Evolutionary conservation across 1,140 invertebrate genomes (phyloP).

Genomic region (Ceratosolen solmsi): DNA sequence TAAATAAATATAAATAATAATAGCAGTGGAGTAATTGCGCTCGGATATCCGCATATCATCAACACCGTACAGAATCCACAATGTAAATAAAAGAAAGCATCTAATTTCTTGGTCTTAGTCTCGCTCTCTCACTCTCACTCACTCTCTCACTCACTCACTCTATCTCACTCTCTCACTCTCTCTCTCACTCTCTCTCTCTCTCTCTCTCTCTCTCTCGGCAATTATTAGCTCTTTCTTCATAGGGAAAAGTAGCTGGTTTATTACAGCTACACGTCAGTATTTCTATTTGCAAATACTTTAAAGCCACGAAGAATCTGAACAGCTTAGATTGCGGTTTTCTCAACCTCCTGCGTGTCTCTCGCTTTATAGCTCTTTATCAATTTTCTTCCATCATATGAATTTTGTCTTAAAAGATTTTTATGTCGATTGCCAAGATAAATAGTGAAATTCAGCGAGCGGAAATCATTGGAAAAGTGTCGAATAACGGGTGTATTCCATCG

Average conservation of each 20-base stretch:
- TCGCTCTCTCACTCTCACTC: background rate
- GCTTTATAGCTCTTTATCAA: too few relatives aligned
- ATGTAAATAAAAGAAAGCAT: background rate
- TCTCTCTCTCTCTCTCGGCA: background rate
- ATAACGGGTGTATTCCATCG: background rate
- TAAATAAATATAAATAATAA: background rate
- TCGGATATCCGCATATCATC: background rate
- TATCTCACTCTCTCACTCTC: constrained; percentile 30
- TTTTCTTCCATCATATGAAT: too few relatives aligned
- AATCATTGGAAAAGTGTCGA: background rate
- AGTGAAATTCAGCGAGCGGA: background rate
- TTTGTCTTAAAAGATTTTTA: background rate
- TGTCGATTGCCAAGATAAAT: background rate
- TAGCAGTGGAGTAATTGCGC: background rate
- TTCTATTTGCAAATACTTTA: background rate
- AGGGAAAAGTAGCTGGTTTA: background rate
- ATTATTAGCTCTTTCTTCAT: background rate
- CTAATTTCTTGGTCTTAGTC: background rate
- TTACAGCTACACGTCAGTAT: background rate
- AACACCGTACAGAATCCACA: background rate
- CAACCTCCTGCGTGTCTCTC: background rate
- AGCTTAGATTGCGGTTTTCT: background rate
- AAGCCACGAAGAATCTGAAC: background rate
- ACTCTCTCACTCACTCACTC: background rate
- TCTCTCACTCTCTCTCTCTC: constrained; percentile 11